Evolutionary conservation across 2,113 vertebrate species (phyloP), one percentile per base, ranked within the genome.

Genomic region (Rhinoderma darwinii): DNA sequence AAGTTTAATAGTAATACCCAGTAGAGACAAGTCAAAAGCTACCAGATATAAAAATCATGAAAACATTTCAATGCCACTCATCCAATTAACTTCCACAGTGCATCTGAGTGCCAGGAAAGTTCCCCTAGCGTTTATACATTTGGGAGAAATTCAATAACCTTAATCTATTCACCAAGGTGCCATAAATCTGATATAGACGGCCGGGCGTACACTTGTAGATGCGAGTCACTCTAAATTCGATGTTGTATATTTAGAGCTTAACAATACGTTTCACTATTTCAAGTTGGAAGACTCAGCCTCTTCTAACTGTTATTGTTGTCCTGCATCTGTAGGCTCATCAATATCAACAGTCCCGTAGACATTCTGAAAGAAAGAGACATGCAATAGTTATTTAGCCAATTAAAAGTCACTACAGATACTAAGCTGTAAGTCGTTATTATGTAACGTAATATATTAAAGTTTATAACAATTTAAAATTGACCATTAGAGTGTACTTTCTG

Each of bases 281-380:
- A 80, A 25, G 41, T 37, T 41, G 27, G n/a, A 39, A 25, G 51
- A n/a, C 11, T 80, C 25, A 0, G 32, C 32, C 27, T 20, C 17
- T 20, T 50, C 51, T 39, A 37, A 32, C 37, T 80, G 47, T 54
- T 80, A 59, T 81, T 61, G 39, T 81, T 63, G 35, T 43, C 78
- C 37, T n/a, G 5, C 54, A 17, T 39, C 22, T 27, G 54, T 27
- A 81, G 56, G 37, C 25, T 63, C 78, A 18, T 59, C 78, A 63
- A 14, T 18, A 25, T 81, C 56, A 43, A 61, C 37, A 27, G 56
- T 63, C 39, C 39, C n/a, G 27, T 63, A 43, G 15, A 63, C 14
- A 27, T 27, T 81, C 78, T 81, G 56, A 39, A 63, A 81, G 7
- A 78, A 78, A 78, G 4, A 63, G 15, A 77, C 1, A 77, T 35